A percentile compares a stretch with the other conserved stretches of the same genome.
Evolutionary conservation across 2,888 invertebrate genomes (phyloP).

Genomic region (Leucophora obtusa): DNA sequence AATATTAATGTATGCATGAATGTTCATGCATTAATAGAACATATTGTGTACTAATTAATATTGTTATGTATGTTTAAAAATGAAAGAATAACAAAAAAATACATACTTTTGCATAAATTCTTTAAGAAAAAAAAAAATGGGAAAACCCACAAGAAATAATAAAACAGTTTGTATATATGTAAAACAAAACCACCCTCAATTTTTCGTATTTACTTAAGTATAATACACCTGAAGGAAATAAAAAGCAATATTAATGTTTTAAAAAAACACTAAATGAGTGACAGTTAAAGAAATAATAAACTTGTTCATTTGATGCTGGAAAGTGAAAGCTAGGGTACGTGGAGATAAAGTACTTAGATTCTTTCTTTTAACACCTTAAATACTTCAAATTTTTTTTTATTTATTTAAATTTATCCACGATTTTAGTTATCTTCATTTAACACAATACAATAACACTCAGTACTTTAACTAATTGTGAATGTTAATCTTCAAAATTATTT

Average conservation of each 20-base stretch:
- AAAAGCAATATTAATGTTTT: slow-evolving; percentile 43
- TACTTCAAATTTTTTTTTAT: too few relatives aligned
- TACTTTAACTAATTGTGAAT: too few relatives aligned
- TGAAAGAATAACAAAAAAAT: slow-evolving; percentile 27
- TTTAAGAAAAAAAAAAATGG: not conserved
- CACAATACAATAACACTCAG: too few relatives aligned
- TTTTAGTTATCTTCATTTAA: too few relatives aligned
- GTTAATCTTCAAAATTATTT: too few relatives aligned
- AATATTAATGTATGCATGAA: slow-evolving; percentile 26
- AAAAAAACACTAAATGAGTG: slow-evolving; percentile 37
- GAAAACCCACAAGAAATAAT: slow-evolving; percentile 8
- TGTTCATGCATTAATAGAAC: slow-evolving; percentile 58
- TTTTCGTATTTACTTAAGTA: not conserved
- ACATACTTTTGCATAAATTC: slow-evolving; percentile 33
- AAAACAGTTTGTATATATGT: slow-evolving; percentile 3
- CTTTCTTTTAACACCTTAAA: too few relatives aligned
- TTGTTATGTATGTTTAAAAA: slow-evolving; percentile 28
- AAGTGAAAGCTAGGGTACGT: slow-evolving; percentile 5
- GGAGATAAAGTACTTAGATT: not conserved
- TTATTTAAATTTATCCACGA: too few relatives aligned
- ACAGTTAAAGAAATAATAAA: slow-evolving; percentile 51
- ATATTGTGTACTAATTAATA: slow-evolving; percentile 44
- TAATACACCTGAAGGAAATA: slow-evolving; percentile 27
- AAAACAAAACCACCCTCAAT: slow-evolving; percentile 39
- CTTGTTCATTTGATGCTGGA: slow-evolving; percentile 3